A percentile compares a stretch with the other conserved stretches of the same genome.
phyloP scores from a whole-genome alignment of 2,113 vertebrate genomes.

The Forbesichthys agassizii region DNA sequence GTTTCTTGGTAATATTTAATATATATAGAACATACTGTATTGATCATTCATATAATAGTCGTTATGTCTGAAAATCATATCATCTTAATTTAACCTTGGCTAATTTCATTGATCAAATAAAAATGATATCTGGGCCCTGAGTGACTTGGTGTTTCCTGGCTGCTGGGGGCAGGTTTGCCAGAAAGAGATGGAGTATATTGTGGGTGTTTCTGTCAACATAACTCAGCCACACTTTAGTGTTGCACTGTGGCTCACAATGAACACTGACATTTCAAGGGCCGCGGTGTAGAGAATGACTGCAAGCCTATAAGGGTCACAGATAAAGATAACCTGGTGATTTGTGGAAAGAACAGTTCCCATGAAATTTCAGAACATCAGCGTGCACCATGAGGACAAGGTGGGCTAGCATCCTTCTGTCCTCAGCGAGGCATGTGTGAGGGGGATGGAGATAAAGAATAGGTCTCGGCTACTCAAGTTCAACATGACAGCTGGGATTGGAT shows the following conservation, averaged over 20 bases:
- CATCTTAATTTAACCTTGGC: conserved; percentile 50
- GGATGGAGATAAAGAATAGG: too few relatives aligned
- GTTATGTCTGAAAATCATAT: conserved; percentile 58
- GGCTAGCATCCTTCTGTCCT: conserved; percentile 17
- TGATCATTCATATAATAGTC: conserved; percentile 8
- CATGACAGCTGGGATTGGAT: too few relatives aligned
- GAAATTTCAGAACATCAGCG: conserved; percentile 25
- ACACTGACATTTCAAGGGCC: conserved; percentile 54
- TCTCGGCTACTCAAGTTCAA: too few relatives aligned
- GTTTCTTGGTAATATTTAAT: too few relatives aligned
- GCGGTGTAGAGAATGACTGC: conserved; percentile 2
- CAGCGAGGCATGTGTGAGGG: conserved; percentile 4
- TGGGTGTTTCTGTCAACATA: conserved; percentile 48
- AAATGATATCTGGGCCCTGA: conserved; percentile 23
- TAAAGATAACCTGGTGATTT: conserved; percentile 33
- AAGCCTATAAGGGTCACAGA: conserved; percentile 6
- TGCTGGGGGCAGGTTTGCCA: neutral
- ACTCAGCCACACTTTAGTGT: conserved; percentile 46
- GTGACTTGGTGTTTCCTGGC: conserved; percentile 25
- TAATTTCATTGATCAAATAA: conserved; percentile 63
- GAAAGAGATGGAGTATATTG: conserved; percentile 9
- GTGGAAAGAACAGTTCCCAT: conserved; percentile 10
- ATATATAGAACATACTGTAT: too few relatives aligned
- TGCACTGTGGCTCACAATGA: conserved; percentile 16
- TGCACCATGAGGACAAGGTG: conserved; percentile 39